phyloP scores from a whole-genome alignment of 2,797 vertebrate genomes.

The Pseudocheirus occidentalis region DNA sequence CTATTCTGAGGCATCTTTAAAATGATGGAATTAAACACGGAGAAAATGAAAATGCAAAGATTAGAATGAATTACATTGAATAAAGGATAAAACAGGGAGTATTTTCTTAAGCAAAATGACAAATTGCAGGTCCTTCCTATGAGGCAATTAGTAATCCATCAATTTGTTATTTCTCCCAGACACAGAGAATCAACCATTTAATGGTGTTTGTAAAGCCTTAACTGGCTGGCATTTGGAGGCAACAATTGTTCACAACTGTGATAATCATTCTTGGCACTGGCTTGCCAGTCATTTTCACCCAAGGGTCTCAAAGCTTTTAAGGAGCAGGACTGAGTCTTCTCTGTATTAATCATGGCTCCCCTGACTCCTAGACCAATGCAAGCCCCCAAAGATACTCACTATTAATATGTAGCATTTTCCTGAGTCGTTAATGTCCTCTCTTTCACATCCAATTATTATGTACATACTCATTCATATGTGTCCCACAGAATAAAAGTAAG shows the following conservation, averaged over 20 bases:
- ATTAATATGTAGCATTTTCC: background rate
- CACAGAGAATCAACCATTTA: conserved; percentile 58
- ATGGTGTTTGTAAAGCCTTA: conserved; percentile 56
- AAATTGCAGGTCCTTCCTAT: conserved; percentile 60
- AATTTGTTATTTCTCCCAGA: conserved; percentile 68
- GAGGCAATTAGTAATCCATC: conserved; percentile 65
- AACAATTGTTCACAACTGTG: background rate
- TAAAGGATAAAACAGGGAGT: conserved; percentile 60
- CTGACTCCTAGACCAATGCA: background rate
- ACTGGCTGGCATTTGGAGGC: background rate
- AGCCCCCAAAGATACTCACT: background rate
- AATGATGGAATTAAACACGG: conserved; percentile 79
- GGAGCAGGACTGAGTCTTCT: background rate
- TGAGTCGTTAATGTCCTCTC: background rate
- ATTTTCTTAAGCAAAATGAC: conserved; percentile 64
- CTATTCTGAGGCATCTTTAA: conserved; percentile 77
- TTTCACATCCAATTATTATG: background rate
- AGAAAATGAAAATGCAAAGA: conserved; percentile 77
- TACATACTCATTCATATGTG: background rate
- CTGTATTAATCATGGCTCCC: background rate
- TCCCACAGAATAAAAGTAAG: background rate
- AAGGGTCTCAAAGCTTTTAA: conserved; percentile 8
- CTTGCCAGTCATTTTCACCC: conserved; percentile 26
- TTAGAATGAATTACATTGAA: conserved; percentile 77
- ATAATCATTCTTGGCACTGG: background rate